phyloP scores from a whole-genome alignment of 2,888 invertebrate genomes.

The Polydrusus tereticollis region DNA sequence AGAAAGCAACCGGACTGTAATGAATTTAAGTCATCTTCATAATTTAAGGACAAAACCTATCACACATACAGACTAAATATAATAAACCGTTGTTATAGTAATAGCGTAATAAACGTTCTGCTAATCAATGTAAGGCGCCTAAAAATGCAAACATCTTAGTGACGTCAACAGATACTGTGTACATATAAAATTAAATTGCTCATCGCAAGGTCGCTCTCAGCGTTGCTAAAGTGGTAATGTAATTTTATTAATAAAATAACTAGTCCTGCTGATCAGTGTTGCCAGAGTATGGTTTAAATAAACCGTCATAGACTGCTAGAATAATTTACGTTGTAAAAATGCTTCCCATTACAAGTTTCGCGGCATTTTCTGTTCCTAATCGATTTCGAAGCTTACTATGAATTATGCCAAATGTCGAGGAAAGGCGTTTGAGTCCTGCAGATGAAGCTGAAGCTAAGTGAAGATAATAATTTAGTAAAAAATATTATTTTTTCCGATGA shows the following conservation, averaged over 20 bases:
- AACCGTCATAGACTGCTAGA: neutral
- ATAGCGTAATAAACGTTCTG: neutral
- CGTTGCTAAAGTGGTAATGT: slow-evolving; percentile 18
- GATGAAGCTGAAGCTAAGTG: no score
- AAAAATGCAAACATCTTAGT: slow-evolving; percentile 10
- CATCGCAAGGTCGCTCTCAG: slow-evolving; percentile 20
- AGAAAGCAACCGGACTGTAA: no score
- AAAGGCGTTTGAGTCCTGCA: no score
- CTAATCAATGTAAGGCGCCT: slow-evolving; percentile 14
- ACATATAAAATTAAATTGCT: slow-evolving; percentile 25
- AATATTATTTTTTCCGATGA: no score
- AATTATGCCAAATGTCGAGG: no score
- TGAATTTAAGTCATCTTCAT: neutral
- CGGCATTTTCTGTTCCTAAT: no score
- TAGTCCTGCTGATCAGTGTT: neutral
- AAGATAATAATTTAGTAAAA: no score
- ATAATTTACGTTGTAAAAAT: no score
- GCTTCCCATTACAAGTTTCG: no score
- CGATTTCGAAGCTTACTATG: no score
- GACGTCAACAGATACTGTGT: slow-evolving; percentile 15
- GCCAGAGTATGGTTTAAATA: neutral
- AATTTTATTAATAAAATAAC: neutral
- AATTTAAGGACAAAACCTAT: neutral
- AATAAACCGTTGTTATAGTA: slow-evolving; percentile 9
- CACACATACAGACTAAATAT: neutral